Conservation (phyloP, 2,888 invertebrate species). For the Patella caerulea region DNA sequence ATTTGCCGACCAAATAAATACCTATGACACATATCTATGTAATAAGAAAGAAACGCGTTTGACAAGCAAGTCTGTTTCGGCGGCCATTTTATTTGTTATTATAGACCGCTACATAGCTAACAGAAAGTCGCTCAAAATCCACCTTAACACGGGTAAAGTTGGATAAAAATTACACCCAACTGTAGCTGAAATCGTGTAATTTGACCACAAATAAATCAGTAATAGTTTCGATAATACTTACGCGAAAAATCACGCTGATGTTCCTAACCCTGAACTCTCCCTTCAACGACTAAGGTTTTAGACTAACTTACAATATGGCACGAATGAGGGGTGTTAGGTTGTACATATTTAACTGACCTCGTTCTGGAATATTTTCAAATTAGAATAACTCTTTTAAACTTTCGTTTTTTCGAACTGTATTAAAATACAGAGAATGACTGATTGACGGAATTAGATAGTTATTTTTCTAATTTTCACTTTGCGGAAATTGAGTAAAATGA, state of each 20-base stretch:
- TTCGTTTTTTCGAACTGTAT: too few species aligned
- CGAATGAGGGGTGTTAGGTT: conserved; percentile 16
- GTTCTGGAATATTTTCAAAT: conserved; percentile 1
- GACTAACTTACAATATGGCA: conserved; percentile 1
- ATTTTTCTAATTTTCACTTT: background rate
- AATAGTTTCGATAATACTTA: conserved; percentile 22
- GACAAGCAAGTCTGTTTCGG: background rate
- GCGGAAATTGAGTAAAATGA: background rate
- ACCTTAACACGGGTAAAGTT: background rate
- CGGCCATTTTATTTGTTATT: background rate
- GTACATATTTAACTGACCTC: background rate
- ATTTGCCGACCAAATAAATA: too few species aligned
- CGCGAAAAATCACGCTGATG: conserved; percentile 27
- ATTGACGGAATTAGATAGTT: background rate
- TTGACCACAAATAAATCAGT: background rate
- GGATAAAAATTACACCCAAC: background rate
- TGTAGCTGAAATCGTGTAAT: background rate
- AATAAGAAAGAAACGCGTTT: too few species aligned
- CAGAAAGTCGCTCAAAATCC: too few species aligned
- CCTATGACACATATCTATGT: too few species aligned
- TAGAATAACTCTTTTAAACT: background rate
- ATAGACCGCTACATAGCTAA: background rate
- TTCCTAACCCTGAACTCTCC: conserved; percentile 19
- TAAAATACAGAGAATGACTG: too few species aligned
- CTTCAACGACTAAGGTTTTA: conserved; percentile 18